These are phyloP conservation scores for Palythoa grandis DNA, from an alignment of 92 coral and sea anemone species.

Conservation along the genomic window DNA sequence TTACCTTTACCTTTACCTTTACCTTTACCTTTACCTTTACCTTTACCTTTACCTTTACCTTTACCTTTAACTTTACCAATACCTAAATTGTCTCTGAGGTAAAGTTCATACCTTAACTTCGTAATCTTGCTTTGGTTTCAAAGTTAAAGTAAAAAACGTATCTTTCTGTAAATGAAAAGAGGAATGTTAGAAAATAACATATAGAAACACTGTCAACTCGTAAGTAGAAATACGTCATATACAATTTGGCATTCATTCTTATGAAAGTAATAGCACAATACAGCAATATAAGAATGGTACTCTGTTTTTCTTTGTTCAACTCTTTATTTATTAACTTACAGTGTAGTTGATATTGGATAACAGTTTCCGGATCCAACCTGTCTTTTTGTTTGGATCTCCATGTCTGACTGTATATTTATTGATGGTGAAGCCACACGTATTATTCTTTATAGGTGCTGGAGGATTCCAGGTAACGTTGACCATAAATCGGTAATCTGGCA, in stretches of 20 bases:
- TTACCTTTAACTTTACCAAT: too few species aligned
- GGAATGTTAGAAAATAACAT: background rate
- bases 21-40: too few species aligned
- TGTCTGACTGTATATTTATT: background rate
- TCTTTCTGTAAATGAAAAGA: background rate
- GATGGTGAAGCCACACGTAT: background rate
- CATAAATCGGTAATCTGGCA: conserved; percentile 16
- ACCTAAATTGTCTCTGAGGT: too few species aligned
- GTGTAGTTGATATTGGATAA: background rate
- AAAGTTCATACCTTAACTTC: background rate
- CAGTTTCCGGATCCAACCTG: rapidly evolving
- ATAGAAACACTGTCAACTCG: background rate
- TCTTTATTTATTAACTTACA: background rate
- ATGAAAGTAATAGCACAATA: background rate
- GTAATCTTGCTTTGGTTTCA: background rate
- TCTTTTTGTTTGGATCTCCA: conserved; percentile 7
- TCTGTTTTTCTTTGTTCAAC: background rate
- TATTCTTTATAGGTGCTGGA: conserved; percentile 3
- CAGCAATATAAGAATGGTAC: background rate
- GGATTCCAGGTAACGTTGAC: conserved; percentile 10
- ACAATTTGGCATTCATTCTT: too few species aligned
- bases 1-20: too few species aligned
- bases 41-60: too few species aligned
- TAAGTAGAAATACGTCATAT: background rate
- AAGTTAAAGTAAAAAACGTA: background rate